phyloP scores from a whole-genome alignment of 2,113 vertebrate genomes.

The Ailurus styani region DNA sequence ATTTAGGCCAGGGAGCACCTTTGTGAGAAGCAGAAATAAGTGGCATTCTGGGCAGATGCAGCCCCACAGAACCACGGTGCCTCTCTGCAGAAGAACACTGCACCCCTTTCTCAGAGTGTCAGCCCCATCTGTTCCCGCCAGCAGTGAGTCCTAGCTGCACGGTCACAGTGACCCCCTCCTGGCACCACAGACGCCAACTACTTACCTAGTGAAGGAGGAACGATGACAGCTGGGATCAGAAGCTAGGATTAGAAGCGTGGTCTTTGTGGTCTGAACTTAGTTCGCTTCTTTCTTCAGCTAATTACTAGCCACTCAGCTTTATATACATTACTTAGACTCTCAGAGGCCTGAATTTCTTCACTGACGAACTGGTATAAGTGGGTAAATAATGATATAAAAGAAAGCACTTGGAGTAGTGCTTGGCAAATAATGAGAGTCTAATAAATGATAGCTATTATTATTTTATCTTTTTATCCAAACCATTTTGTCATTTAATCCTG shows the following conservation, averaged over 20 bases:
- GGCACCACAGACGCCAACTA: too few species aligned
- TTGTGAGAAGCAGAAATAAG: background rate
- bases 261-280: background rate
- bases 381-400: background rate
- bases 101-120: background rate
- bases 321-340: background rate
- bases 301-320: background rate
- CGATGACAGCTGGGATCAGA: rapidly evolving
- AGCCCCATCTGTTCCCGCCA: background rate
- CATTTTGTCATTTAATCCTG: background rate
- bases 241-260: rapidly evolving
- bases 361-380: background rate
- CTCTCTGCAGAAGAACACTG: background rate
- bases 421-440: background rate
- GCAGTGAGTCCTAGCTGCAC: background rate
- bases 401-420: background rate
- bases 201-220: background rate
- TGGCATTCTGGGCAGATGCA: background rate
- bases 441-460: background rate
- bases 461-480: background rate
- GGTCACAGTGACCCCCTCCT: background rate
- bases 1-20: background rate
- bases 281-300: background rate
- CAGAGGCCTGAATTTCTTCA: background rate
- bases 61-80: rapidly evolving